Base-by-base conservation (phyloP, 2,888 invertebrate genomes). In the Acanthococcus lagerstroemiae region DNA sequence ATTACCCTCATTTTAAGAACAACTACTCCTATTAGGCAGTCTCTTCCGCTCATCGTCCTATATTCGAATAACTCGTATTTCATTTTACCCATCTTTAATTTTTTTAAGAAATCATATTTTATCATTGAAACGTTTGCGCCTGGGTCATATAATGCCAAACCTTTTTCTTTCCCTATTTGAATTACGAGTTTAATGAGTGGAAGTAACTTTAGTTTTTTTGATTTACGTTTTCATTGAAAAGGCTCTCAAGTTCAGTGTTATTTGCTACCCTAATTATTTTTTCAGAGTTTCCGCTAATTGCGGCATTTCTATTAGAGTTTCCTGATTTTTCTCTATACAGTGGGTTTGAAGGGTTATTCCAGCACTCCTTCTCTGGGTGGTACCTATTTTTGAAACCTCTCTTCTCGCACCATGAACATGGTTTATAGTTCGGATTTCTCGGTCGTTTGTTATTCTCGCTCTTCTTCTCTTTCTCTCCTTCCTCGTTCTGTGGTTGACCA, bases 141-240 rank as follows among this genome's bases (percentile, higher is more conserved):
- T 7, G 55, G 55, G 26, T 55, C 55, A 26, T 55, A 55, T n/a
- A 55, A 55, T 4, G 5, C 55, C 21, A 24, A n/a, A 4, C 26
- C 55, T 17, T 25, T 9, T 55, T 55, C 26, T 7, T 26, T 19
- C 15, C 26, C 26, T 7, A 55, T 27, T 6, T 4, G 7, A 25
- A 55, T 27, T 4, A 4, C 26, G 5, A 25, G 4, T 25, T 9
- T 6, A 27, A 55, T 27, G 55, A 55, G 55, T 24, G 55, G 26
- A 26, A 19, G 55, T 9, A 55, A 26, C 15, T 25, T 26, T 55
- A 55, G 55, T 55, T 55, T 55, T 55, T 55, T 55, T 12, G 12
- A 19, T 55, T 26, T 4, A 55, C 17, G 24, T 25, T n/a, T 15
- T 24, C 17, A 27, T 55, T 55, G 26, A 55, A 55, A n/a, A 27